phyloP scores from a whole-genome alignment of 2,797 vertebrate species.

The Enteromius thamalakanensis region DNA sequence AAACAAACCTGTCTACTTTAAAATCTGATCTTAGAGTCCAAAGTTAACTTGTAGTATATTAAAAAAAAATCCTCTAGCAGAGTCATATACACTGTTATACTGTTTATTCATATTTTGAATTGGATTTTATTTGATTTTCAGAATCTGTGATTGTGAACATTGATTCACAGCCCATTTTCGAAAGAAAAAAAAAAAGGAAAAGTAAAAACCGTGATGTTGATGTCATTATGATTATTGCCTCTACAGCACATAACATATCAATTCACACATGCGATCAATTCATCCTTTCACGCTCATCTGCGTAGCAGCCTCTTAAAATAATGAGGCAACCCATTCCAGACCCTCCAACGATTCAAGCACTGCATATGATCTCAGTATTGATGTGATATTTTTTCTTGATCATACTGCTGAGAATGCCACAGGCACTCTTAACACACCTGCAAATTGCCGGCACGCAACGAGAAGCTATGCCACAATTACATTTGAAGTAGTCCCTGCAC shows the following conservation, averaged over 20 bases:
- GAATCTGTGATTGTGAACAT: background rate
- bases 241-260: background rate
- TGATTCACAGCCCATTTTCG: background rate
- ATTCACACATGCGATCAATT: constrained; percentile 18
- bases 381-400: constrained; percentile 28
- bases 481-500: constrained; percentile 12
- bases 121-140: background rate
- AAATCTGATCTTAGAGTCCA: background rate
- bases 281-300: background rate
- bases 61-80: background rate
- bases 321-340: constrained; percentile 1
- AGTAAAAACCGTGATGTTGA: background rate
- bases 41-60: background rate
- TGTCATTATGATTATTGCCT: background rate
- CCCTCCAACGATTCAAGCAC: constrained; percentile 55
- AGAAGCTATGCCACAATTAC: constrained; percentile 17
- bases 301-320: constrained; percentile 1
- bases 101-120: background rate
- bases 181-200: background rate
- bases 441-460: background rate
- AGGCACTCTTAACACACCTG: constrained; percentile 15
- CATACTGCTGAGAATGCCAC: constrained; percentile 3
- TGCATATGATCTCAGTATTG: constrained; percentile 52
- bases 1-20: background rate
- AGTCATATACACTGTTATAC: background rate